Conservation (phyloP, 2,797 vertebrate genomes). For the Poecilia gillii region DNA sequence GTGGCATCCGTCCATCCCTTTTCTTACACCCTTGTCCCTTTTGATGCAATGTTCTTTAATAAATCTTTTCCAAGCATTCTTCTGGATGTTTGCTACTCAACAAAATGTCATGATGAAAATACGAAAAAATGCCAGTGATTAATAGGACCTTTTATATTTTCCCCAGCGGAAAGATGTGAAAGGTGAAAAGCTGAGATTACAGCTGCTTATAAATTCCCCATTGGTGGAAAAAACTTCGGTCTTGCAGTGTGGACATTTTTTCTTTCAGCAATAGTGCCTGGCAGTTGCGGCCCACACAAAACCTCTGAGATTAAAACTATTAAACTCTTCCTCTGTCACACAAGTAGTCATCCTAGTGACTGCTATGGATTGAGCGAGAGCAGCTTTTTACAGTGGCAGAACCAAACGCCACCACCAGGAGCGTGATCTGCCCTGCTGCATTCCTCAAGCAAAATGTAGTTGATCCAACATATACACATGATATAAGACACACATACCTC, state of each 20-base stretch:
- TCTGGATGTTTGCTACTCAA: not conserved
- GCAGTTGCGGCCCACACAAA: slow-evolving; percentile 16
- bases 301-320: not conserved
- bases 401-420: not conserved
- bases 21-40: no score
- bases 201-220: not conserved
- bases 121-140: not conserved
- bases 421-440: not conserved
- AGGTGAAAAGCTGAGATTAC: slow-evolving; percentile 6
- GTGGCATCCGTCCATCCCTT: no score
- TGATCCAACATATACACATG: not conserved
- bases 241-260: slow-evolving; percentile 18
- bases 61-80: not conserved
- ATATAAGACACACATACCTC: not conserved
- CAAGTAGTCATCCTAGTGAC: slow-evolving; percentile 34
- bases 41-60: not conserved
- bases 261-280: slow-evolving; percentile 3
- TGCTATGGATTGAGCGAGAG: not conserved
- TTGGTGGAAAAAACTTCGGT: not conserved
- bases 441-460: not conserved
- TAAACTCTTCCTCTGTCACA: slow-evolving; percentile 1
- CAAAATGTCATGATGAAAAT: not conserved
- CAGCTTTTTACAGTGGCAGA: not conserved
- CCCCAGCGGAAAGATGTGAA: not conserved
- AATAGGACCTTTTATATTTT: not conserved